Base-by-base conservation (phyloP, 1,140 invertebrate genomes). In the Pseudomyrmex dendroicus region DNA sequence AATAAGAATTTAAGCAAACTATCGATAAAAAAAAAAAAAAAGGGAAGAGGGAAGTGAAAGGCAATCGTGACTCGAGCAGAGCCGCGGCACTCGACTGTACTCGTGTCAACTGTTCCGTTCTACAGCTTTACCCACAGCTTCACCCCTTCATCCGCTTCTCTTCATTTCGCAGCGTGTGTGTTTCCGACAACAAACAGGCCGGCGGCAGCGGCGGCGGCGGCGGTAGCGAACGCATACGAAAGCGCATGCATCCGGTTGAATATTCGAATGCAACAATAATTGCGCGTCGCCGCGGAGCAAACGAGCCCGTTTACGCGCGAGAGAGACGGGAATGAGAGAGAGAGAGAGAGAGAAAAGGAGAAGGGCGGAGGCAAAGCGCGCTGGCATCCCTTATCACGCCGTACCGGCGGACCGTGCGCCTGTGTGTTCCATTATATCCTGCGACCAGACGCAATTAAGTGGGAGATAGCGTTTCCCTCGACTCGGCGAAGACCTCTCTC, bases 391-490 rank as follows among this genome's bases (percentile, higher is more conserved):
- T 88, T 88, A 87, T 88, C 87, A 73, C 57, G 67, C 72, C 57
- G 76, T 67, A 59, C 83, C 63, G 61, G 17, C 66, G 54, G 25
- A 70, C 54, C 5, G 50, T 44, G 44, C 50, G 46, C 48, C 52
- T 35, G 76, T 66, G 64, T 63, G 62, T 73, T 63, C 83, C 76
- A 68, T 88, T 88, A 88, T 87, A 88, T 72, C 68, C 86, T 62
- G 83, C 83, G 76, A 56, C 76, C 86, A 88, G 87, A 88, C 77
- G 86, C 83, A 88, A 88, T 88, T 88, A 88, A 88, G 70, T 66
- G 76, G 25, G 77, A 82, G 83, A 82, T 85, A 82, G 44, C 66
- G 68, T 70, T 82, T 77, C 61, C 68, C 13, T 54, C 68, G 68
- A 44, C 50, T 74, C 68, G 52, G 35, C 48, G 50, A 64, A 12